These are phyloP conservation scores for Malthinus seriepunctatus DNA, from an alignment of 2,888 invertebrate species.

Conservation along the genomic window DNA sequence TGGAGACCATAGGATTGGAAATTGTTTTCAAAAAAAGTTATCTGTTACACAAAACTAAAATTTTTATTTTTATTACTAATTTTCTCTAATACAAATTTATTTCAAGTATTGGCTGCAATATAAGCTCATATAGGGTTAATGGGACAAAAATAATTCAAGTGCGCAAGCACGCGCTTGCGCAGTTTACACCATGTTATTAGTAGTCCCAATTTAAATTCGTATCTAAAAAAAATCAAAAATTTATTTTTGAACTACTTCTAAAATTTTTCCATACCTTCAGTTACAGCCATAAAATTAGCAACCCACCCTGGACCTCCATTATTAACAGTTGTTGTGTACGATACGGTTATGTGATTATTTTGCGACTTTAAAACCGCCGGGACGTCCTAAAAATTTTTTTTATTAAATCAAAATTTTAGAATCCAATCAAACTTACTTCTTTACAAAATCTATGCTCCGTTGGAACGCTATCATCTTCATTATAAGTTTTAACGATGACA, in stretches of 20 bases:
- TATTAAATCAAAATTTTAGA: not conserved
- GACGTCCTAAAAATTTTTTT: conserved; percentile 14
- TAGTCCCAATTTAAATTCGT: not conserved
- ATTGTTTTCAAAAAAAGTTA: too few species aligned
- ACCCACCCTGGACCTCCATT: conserved; percentile 76
- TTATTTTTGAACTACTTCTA: not conserved
- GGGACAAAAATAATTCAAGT: too few species aligned
- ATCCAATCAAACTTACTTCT: conserved; percentile 47
- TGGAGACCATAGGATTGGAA: too few species aligned
- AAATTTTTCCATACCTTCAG: conserved; percentile 17
- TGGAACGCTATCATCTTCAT: conserved; percentile 30
- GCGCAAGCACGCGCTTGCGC: too few species aligned
- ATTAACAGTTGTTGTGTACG: conserved; percentile 67
- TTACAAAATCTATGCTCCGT: conserved; percentile 50
- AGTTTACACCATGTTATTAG: too few species aligned
- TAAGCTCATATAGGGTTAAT: too few species aligned
- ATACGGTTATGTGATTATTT: conserved; percentile 61
- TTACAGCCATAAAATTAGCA: conserved; percentile 49
- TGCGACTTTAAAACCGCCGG: conserved; percentile 22
- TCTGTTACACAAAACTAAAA: too few species aligned
- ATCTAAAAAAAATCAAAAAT: not conserved
- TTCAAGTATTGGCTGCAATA: too few species aligned
- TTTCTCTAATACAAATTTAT: too few species aligned
- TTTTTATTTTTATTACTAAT: too few species aligned
- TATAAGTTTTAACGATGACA: conserved; percentile 58